These are phyloP conservation scores for Martes martes DNA, from an alignment of 2,113 vertebrate species.

Conservation along the genomic window DNA sequence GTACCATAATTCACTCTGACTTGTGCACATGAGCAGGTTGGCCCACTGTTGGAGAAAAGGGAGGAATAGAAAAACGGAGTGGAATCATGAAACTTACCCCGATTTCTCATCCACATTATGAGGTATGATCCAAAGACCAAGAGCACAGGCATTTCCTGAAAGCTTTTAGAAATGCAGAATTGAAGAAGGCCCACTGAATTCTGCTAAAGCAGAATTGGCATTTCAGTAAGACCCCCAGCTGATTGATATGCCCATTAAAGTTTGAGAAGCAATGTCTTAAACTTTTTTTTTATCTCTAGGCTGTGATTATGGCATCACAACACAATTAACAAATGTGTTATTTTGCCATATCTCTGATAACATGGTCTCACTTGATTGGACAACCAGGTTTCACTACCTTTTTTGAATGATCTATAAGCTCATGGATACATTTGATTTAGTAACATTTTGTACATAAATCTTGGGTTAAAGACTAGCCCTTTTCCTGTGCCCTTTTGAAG, in stretches of 20 bases:
- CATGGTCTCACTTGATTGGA: neutral
- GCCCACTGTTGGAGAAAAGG: neutral
- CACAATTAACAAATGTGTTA: neutral
- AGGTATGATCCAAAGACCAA: neutral
- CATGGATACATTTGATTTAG: neutral
- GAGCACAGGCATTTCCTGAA: neutral
- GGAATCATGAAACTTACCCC: neutral
- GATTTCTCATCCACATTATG: neutral
- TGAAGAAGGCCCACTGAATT: neutral
- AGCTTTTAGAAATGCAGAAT: neutral
- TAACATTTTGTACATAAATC: neutral
- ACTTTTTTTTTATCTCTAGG: neutral
- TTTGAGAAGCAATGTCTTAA: neutral
- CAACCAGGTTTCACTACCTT: neutral
- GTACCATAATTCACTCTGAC: neutral
- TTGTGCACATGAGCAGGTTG: neutral
- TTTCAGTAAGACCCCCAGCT: neutral
- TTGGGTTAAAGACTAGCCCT: neutral
- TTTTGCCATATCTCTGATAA: neutral
- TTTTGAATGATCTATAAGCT: neutral
- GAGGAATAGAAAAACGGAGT: neutral
- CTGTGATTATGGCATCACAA: neutral
- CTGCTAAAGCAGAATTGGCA: neutral
- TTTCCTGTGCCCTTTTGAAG: conserved; percentile 3
- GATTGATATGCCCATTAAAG: neutral